phyloP scores from a whole-genome alignment of 2,797 vertebrate genomes.

The Characodon lateralis region DNA sequence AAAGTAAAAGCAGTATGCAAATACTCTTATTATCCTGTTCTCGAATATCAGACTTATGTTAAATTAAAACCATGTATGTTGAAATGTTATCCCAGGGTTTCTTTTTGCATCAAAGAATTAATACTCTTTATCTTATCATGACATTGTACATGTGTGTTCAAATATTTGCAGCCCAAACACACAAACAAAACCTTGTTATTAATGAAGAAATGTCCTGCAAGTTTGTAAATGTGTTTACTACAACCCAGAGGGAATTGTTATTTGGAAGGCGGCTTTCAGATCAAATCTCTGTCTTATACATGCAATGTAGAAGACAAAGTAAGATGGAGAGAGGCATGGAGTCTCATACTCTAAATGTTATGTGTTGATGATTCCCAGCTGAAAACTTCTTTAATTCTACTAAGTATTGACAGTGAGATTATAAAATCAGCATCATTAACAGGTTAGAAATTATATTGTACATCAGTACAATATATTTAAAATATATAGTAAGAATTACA shows the following conservation, averaged over 20 bases:
- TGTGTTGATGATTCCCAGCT: neutral
- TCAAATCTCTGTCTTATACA: conserved; percentile 17
- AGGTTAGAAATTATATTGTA: neutral
- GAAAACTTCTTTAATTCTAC: neutral
- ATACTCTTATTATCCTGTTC: conserved; percentile 7
- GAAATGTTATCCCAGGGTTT: conserved; percentile 12
- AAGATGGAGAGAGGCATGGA: neutral
- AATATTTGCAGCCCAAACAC: conserved; percentile 35
- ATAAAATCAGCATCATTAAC: neutral
- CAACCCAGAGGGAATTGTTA: conserved; percentile 8
- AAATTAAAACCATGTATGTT: conserved; percentile 8
- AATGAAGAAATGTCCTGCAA: conserved; percentile 50
- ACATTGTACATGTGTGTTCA: conserved; percentile 39
- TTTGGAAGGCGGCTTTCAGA: conserved; percentile 25
- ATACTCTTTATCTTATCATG: conserved; percentile 26
- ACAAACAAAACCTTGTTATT: conserved; percentile 20
- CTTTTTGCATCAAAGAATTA: conserved; percentile 7
- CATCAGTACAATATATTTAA: neutral
- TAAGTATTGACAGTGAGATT: neutral
- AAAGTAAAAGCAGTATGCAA: conserved; percentile 16
- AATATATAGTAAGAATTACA: neutral
- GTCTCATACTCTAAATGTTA: neutral
- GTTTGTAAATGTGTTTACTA: conserved; percentile 31
- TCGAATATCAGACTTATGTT: conserved; percentile 5
- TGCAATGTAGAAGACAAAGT: conserved; percentile 12